These are phyloP conservation scores for Beris chalybata DNA, from an alignment of 2,888 invertebrate genomes.

Conservation along the genomic window DNA sequence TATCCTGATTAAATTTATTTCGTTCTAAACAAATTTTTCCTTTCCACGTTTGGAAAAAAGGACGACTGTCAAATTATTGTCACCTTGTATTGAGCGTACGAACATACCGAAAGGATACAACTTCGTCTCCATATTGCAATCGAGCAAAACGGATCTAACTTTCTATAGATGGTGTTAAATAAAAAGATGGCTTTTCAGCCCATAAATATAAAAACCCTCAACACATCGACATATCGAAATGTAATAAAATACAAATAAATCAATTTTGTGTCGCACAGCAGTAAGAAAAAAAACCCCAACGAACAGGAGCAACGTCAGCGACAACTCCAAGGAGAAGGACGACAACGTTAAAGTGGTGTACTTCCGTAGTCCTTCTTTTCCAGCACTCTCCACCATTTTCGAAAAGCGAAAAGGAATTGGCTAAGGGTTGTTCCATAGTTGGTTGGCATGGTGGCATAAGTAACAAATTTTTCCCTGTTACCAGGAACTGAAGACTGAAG, in stretches of 20 bases:
- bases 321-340: background rate
- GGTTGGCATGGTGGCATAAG: constrained; percentile 27
- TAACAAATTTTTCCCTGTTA: constrained; percentile 22
- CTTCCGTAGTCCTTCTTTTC: background rate
- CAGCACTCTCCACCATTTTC: background rate
- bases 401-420: constrained; percentile 9
- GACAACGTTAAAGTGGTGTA: background rate
- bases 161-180: no score
- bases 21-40: constrained; percentile 6
- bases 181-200: constrained; percentile 31
- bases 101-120: background rate
- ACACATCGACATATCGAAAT: constrained; percentile 37
- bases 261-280: constrained; percentile 35
- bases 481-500: background rate
- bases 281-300: background rate
- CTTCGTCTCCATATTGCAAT: background rate
- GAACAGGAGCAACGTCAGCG: background rate
- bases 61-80: constrained; percentile 26
- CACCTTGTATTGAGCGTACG: constrained; percentile 9
- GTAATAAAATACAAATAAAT: constrained; percentile 41
- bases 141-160: background rate
- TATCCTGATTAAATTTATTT: constrained; percentile 16
- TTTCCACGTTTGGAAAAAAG: background rate
- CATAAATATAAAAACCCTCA: constrained; percentile 36
- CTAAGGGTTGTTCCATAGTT: constrained; percentile 1